phyloP scores from a whole-genome alignment of 1,140 invertebrate species.

The Bombus confusus region DNA sequence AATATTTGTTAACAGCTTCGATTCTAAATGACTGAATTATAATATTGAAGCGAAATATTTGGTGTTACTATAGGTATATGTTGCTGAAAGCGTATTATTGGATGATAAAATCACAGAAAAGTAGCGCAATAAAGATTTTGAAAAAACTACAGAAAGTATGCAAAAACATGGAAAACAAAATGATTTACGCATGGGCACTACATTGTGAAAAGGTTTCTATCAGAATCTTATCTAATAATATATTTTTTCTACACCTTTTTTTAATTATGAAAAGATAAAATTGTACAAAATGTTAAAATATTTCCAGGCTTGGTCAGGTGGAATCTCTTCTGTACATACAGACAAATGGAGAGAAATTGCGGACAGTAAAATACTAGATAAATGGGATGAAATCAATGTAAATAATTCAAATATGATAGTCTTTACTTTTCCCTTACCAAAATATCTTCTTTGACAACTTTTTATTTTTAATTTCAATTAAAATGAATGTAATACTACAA shows the following conservation, averaged over 20 bases:
- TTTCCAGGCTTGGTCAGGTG: conserved; percentile 73
- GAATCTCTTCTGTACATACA: conserved; percentile 62
- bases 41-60: neutral
- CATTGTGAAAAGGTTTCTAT: conserved; percentile 76
- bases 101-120: conserved; percentile 70
- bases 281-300: neutral
- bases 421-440: conserved; percentile 75
- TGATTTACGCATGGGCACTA: conserved; percentile 72
- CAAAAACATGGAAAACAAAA: conserved; percentile 65
- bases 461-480: neutral
- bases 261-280: neutral
- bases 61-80: conserved; percentile 67
- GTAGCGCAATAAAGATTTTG: conserved; percentile 64
- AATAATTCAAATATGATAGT: conserved; percentile 62
- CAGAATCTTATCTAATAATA: neutral
- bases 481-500: neutral
- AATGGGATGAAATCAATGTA: conserved; percentile 70
- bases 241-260: neutral
- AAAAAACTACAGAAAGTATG: conserved; percentile 64
- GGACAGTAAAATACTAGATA: conserved; percentile 22
- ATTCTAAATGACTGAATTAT: neutral
- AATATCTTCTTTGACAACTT: conserved; percentile 16
- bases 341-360: conserved; percentile 72
- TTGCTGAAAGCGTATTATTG: conserved; percentile 76
- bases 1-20: neutral